phyloP scores from a whole-genome alignment of 2,888 invertebrate genomes.

The Drosophila niveifrons region DNA sequence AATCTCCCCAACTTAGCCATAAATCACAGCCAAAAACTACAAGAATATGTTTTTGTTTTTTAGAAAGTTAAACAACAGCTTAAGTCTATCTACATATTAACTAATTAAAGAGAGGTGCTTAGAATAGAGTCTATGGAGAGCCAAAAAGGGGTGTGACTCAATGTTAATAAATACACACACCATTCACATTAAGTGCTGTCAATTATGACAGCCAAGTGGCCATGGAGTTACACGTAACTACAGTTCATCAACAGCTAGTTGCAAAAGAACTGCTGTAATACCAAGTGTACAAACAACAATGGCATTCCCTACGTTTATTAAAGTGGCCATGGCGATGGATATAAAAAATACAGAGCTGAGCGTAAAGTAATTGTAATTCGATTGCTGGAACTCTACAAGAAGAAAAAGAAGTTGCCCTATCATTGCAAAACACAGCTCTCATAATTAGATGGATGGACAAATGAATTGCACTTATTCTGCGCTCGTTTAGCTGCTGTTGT shows the following conservation, averaged over 20 bases:
- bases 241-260: constrained; percentile 8
- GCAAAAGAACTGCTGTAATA: background rate
- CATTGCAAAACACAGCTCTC: constrained; percentile 11
- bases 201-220: constrained; percentile 10
- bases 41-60: constrained; percentile 47
- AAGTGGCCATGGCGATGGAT: background rate
- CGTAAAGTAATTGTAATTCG: constrained; percentile 4
- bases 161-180: constrained; percentile 6
- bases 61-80: constrained; percentile 64
- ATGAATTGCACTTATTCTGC: constrained; percentile 71
- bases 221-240: constrained; percentile 7
- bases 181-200: background rate
- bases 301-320: background rate
- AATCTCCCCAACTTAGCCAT: constrained; percentile 48
- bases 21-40: constrained; percentile 55
- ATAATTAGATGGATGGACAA: constrained; percentile 59
- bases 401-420: background rate
- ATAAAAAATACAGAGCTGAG: background rate
- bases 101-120: constrained; percentile 59
- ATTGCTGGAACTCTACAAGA: background rate
- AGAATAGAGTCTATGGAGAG: constrained; percentile 6
- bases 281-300: background rate
- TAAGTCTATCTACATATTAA: constrained; percentile 35
- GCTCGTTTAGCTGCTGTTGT: constrained; percentile 45
- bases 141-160: constrained; percentile 10